phyloP scores from a whole-genome alignment of 2,113 vertebrate species.

The Melanocharis versteri region DNA sequence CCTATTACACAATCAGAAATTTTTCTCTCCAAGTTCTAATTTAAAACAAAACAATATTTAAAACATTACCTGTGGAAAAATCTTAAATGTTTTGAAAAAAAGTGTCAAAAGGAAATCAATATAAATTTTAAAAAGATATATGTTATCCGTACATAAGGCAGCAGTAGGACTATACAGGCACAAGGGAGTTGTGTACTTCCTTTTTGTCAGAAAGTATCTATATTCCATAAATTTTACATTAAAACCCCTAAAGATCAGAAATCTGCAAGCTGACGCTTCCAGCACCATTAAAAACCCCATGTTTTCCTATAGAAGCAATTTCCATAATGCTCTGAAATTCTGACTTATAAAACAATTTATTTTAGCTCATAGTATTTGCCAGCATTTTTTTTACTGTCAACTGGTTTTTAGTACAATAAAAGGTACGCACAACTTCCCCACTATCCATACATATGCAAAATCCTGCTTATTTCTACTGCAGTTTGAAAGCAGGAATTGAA shows the following conservation, averaged over 20 bases:
- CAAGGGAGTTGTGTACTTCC: neutral
- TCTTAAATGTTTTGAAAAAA: neutral
- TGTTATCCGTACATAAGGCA: neutral
- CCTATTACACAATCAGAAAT: neutral
- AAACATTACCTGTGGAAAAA: neutral
- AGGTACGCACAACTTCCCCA: neutral
- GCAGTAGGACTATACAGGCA: neutral
- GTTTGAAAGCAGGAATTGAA: neutral
- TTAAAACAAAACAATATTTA: neutral
- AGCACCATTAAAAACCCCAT: neutral
- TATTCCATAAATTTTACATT: neutral
- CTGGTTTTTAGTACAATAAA: neutral
- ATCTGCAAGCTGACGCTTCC: neutral
- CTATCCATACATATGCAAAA: neutral
- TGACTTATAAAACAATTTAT: neutral
- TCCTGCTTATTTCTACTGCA: neutral
- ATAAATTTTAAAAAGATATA: neutral
- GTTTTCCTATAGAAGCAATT: constrained; percentile 54
- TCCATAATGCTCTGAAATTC: neutral
- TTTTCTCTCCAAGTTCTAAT: neutral
- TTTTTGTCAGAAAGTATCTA: neutral
- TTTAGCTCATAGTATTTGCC: neutral
- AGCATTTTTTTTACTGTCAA: neutral
- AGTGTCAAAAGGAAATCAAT: neutral
- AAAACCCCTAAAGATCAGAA: neutral